Conservation (phyloP, 2,888 invertebrate genomes). For the Synanthedon myopaeformis region DNA sequence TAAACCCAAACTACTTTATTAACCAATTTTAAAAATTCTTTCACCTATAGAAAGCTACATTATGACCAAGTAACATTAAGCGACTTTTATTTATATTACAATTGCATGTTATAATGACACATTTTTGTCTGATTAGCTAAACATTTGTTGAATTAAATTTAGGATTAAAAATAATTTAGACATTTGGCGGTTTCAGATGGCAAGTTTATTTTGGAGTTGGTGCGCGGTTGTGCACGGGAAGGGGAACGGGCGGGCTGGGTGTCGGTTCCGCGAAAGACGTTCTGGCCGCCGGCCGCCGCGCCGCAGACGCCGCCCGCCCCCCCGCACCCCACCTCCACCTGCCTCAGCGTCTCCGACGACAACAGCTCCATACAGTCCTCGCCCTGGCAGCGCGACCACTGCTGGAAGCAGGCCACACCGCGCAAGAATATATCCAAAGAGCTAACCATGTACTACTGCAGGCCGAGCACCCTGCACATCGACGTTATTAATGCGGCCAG, state of each 20-base stretch:
- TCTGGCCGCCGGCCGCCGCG: slow-evolving; percentile 84
- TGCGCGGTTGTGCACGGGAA: slow-evolving; percentile 60
- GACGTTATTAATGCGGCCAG: slow-evolving; percentile 50
- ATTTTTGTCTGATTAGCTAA: no score
- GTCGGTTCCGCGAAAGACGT: slow-evolving; percentile 88
- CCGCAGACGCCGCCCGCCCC: slow-evolving; percentile 71
- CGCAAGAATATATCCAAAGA: slow-evolving; percentile 80
- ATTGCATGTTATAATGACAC: no score
- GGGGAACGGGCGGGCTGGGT: slow-evolving; percentile 90
- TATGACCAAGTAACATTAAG: no score
- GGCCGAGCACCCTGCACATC: slow-evolving; percentile 63
- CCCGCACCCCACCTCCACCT: slow-evolving; percentile 75
- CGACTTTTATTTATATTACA: no score
- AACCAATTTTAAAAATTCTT: no score
- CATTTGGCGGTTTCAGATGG: slow-evolving; percentile 74
- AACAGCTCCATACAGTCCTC: slow-evolving; percentile 91
- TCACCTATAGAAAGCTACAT: no score
- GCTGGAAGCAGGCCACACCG: slow-evolving; percentile 87
- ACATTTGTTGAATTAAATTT: no score
- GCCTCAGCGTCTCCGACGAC: slow-evolving; percentile 90
- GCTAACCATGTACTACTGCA: slow-evolving; percentile 77
- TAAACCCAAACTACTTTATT: no score
- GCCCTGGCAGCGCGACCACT: slow-evolving; percentile 91
- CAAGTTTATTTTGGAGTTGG: slow-evolving; percentile 89
- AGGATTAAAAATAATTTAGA: no score